phyloP scores from a whole-genome alignment of 2,113 vertebrate genomes.

The Cochlearius cochlearius region DNA sequence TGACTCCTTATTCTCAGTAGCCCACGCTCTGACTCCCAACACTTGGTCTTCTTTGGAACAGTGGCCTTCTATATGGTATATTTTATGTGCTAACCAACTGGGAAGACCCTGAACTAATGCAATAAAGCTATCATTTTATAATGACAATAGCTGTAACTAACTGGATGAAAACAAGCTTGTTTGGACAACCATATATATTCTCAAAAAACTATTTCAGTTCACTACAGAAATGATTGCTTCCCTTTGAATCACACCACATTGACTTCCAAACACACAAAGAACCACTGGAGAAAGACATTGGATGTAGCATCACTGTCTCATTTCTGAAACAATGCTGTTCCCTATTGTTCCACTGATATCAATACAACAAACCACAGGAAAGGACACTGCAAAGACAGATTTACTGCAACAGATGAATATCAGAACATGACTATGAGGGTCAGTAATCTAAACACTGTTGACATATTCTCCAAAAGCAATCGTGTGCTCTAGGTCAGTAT shows the following conservation, averaged over 20 bases:
- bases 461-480: not conserved
- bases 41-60: not conserved
- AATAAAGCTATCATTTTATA: rapidly evolving
- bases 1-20: not conserved
- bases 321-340: not conserved
- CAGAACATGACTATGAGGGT: not conserved
- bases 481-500: not conserved
- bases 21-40: not conserved
- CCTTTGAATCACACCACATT: not conserved
- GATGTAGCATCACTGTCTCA: not conserved
- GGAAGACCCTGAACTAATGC: not conserved
- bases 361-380: not conserved
- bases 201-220: not conserved
- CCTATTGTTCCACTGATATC: not conserved
- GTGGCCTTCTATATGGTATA: not conserved
- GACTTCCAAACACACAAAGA: not conserved
- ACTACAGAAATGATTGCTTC: not conserved
- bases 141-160: not conserved
- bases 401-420: not conserved
- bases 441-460: not conserved
- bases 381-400: not conserved
- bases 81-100: not conserved
- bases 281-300: not conserved
- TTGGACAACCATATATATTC: not conserved
- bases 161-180: not conserved